These are phyloP conservation scores for Helicoverpa armigera DNA, from an alignment of 1,140 invertebrate genomes.

Conservation along the genomic window DNA sequence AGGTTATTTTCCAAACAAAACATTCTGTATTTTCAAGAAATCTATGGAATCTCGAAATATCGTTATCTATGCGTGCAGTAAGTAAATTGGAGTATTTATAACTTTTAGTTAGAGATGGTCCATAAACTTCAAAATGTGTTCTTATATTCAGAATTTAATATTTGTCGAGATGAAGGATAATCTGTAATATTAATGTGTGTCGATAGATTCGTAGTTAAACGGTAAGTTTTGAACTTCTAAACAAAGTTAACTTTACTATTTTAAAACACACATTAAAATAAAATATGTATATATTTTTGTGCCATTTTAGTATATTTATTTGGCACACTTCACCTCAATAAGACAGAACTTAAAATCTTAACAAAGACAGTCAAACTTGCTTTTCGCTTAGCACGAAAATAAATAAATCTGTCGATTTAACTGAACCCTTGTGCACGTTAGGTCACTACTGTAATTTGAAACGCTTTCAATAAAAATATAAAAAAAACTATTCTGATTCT, in stretches of 20 bases:
- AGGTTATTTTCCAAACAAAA: too few relatives aligned
- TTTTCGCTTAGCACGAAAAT: not conserved
- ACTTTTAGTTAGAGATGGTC: not conserved
- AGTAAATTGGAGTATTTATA: not conserved
- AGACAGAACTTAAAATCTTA: not conserved
- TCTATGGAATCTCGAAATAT: conserved; percentile 4
- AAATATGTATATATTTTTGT: not conserved
- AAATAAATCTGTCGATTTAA: not conserved
- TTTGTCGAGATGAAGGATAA: not conserved
- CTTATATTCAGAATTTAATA: not conserved
- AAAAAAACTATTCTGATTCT: too few relatives aligned
- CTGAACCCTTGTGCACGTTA: too few relatives aligned
- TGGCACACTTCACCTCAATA: not conserved
- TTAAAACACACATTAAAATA: not conserved
- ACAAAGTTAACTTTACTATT: not conserved
- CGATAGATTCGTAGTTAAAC: not conserved
- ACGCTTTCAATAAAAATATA: too few relatives aligned
- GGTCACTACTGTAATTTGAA: too few relatives aligned
- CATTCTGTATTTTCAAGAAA: too few relatives aligned
- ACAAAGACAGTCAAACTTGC: conserved; percentile 1
- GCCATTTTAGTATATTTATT: not conserved
- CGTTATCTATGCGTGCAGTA: not conserved
- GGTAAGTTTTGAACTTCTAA: not conserved
- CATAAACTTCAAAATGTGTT: not conserved
- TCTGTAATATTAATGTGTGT: not conserved